Base-by-base conservation (phyloP, 2,113 vertebrate species). In the Nibea coibor region DNA sequence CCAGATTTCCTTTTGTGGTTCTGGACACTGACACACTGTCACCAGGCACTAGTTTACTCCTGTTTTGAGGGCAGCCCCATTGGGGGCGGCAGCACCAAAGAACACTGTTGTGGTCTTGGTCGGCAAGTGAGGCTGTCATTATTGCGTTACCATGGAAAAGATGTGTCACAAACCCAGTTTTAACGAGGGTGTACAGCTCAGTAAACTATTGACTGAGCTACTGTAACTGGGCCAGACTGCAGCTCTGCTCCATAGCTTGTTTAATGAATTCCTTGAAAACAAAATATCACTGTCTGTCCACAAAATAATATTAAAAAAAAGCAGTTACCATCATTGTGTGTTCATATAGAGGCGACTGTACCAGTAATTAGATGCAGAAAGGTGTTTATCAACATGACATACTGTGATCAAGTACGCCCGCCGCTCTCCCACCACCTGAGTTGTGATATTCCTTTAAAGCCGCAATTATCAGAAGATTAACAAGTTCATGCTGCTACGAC, bases 1-100 rank as follows among this genome's bases (percentile, higher is more conserved):
- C 95, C 96, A 96, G 72, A 96, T 96, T 97, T 96, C 45, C 95
- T 95, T 78, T 65, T 96, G 93, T 95, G 95, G 47, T 59, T 95
- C 95, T 95, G 96, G 96, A 96, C 95, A 94, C 95, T 95, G 95
- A 95, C 95, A 95, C 94, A 95, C 95, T 96, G 94, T 96, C 95
- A 96, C 95, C 94, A 94, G 79, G 94, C 93, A 93, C 94, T 94
- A 95, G 95, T 96, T 96, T 94, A 95, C 94, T 95, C 94, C 95
- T 94, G 96, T 95, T 96, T 95, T 95, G 94, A 96, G 95, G 94
- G 93, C 94, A 90, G 94, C 94, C 92, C 94, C 94, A 91, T 10
- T 54, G 95, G 94, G 94, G 96, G 95, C 94, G 95, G 63, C 70
- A 94, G 94, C 95, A 94, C 95, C 94, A 96, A 94, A 95, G 95